phyloP scores from a whole-genome alignment of 2,888 invertebrate species.

The Andrena bicolor region DNA sequence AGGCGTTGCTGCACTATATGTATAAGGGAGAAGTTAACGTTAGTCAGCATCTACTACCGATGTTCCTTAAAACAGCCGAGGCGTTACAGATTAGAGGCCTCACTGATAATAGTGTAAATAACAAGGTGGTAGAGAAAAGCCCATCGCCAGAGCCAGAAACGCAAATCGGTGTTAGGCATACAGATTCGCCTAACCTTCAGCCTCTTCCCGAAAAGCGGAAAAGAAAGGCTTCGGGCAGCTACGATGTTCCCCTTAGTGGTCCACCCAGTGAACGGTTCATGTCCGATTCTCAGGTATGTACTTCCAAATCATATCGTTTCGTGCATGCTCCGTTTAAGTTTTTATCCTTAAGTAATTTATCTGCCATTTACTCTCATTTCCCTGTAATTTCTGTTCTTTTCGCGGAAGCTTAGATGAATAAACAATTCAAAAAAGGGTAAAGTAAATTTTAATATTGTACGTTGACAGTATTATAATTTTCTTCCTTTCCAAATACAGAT shows the following conservation, averaged over 20 bases:
- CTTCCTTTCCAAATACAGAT: not conserved
- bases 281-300: slow-evolving; percentile 89
- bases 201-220: slow-evolving; percentile 87
- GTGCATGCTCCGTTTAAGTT: not conserved
- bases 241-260: slow-evolving; percentile 88
- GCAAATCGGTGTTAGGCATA: slow-evolving; percentile 78
- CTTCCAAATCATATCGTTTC: not conserved
- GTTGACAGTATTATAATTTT: not conserved
- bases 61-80: slow-evolving; percentile 96
- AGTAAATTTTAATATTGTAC: too few relatives aligned
- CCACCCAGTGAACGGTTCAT: slow-evolving; percentile 89
- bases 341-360: not conserved
- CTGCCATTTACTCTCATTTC: not conserved
- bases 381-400: not conserved
- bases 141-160: slow-evolving; percentile 82
- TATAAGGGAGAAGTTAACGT: slow-evolving; percentile 97
- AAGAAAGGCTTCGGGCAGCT: slow-evolving; percentile 89
- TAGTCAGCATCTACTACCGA: slow-evolving; percentile 95
- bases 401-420: not conserved
- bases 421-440: not conserved
- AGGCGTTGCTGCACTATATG: slow-evolving; percentile 96
- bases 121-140: slow-evolving; percentile 81
- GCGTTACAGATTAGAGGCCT: slow-evolving; percentile 95
- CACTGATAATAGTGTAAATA: slow-evolving; percentile 92
- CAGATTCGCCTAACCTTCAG: slow-evolving; percentile 81